Evolutionary conservation across 2,113 vertebrate genomes (phyloP), one percentile per base, ranked within the genome.

Genomic region (Equus przewalskii): DNA sequence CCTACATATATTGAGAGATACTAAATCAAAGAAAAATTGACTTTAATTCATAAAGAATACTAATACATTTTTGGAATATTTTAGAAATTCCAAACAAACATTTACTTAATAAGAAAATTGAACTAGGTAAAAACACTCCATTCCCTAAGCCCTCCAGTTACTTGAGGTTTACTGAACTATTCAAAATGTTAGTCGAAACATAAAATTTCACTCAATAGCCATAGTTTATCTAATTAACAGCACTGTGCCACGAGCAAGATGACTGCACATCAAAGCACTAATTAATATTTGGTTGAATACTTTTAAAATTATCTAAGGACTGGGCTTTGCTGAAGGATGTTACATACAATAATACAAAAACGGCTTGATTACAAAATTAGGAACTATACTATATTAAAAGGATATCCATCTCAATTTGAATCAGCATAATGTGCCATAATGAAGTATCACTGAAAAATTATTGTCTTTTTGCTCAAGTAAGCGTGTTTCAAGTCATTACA

Each of bases 241-340:
- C 51, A 95, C 62, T 76, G 22, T 89, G 86, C 80, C 95, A 96
- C 75, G 54, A 98, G 87, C 76, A 94, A 97, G 73, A 95, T 94
- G 62, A 97, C 76, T 93, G 58, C 94, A 97, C 87, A 96, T 87
- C 87, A 97, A 97, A 96, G 97, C 64, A 73, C 87, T 89, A 92
- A 95, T 96, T 97, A 86, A 94, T 95, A 97, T 93, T 97, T 93
- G 82, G 85, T 81, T 97, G 83, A 91, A 95, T 91, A 95, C 22
- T 88, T 96, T 94, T 89, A 24, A 94, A 95, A 93, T 97, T 81
- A 94, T 91, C 88, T 93, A 93, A 95, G 54, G 19, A 70, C 24
- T 65, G 56, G 91, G 81, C 15, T 97, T 97, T 93, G 73, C 95
- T 96, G 56, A 89, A 95, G 89, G 56, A 95, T 86, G 56, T 89